Conservation (phyloP, 1,140 invertebrate species). For the Solenopsis fugax region DNA sequence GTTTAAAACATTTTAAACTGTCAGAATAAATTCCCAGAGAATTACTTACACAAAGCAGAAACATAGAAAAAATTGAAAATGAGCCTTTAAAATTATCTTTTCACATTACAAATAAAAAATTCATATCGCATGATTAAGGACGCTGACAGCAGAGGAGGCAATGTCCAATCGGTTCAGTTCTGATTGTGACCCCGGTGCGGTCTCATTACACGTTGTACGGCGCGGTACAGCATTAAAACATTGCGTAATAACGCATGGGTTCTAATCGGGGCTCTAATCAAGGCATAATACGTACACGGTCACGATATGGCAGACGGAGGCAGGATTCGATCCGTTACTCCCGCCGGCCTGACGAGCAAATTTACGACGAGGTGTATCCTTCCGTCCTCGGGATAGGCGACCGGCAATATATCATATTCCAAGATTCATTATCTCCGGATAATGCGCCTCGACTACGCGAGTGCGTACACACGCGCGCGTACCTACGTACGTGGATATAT, state of each 20-base stretch:
- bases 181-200: background rate
- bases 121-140: slow-evolving; percentile 2
- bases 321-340: slow-evolving; percentile 71
- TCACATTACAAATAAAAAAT: slow-evolving; percentile 2
- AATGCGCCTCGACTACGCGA: slow-evolving; percentile 49
- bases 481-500: slow-evolving; percentile 27
- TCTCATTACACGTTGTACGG: slow-evolving; percentile 49
- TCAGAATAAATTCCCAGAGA: too few relatives aligned
- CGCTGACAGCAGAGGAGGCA: background rate
- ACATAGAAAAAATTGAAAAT: background rate
- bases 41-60: too few relatives aligned
- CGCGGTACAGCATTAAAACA: slow-evolving; percentile 37
- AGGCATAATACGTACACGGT: slow-evolving; percentile 23
- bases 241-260: slow-evolving; percentile 40
- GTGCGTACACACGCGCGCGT: background rate
- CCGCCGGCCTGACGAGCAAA: slow-evolving; percentile 42
- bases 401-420: slow-evolving; percentile 62
- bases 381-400: slow-evolving; percentile 54
- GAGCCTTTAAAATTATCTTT: background rate
- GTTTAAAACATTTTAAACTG: too few relatives aligned
- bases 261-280: slow-evolving; percentile 43
- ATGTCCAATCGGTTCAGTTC: background rate
- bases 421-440: slow-evolving; percentile 70
- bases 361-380: slow-evolving; percentile 56
- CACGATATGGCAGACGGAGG: slow-evolving; percentile 18